These are phyloP conservation scores for Microctonus hyperodae DNA, from an alignment of 2,888 invertebrate species.

Conservation along the genomic window DNA sequence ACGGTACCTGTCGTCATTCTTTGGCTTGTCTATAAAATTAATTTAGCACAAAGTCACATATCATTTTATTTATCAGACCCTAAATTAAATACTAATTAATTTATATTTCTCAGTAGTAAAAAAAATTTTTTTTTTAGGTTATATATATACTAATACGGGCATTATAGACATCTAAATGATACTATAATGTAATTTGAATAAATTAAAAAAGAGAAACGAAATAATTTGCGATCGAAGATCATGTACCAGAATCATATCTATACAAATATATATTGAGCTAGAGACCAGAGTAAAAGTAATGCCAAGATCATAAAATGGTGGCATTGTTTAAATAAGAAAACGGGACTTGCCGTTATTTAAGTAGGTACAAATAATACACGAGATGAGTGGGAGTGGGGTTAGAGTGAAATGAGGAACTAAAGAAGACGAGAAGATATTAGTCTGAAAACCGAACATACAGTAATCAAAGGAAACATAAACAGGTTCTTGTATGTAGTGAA, in stretches of 20 bases:
- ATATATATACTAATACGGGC: too few relatives aligned
- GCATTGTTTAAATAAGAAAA: constrained; percentile 22
- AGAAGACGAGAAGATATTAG: constrained; percentile 28
- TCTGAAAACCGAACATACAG: constrained; percentile 38
- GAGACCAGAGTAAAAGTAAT: constrained; percentile 17
- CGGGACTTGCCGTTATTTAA: constrained; percentile 30
- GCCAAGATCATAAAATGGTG: background rate
- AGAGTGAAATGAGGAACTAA: constrained; percentile 21
- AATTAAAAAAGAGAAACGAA: too few relatives aligned
- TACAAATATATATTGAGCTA: too few relatives aligned
- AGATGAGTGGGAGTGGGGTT: constrained; percentile 30
- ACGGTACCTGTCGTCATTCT: background rate
- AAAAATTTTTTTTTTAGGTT: background rate
- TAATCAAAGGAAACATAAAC: constrained; percentile 44
- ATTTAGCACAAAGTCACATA: background rate
- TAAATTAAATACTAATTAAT: background rate
- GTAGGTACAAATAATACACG: constrained; percentile 4
- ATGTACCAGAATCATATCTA: too few relatives aligned
- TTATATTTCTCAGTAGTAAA: background rate
- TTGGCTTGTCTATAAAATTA: background rate
- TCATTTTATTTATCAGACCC: background rate
- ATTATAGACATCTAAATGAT: too few relatives aligned
- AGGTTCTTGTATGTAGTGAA: constrained; percentile 51
- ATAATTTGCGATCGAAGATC: too few relatives aligned
- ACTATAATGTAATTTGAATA: too few relatives aligned